Base-by-base conservation (phyloP, 1,140 invertebrate genomes). In the Hylaeus anthracinus region DNA sequence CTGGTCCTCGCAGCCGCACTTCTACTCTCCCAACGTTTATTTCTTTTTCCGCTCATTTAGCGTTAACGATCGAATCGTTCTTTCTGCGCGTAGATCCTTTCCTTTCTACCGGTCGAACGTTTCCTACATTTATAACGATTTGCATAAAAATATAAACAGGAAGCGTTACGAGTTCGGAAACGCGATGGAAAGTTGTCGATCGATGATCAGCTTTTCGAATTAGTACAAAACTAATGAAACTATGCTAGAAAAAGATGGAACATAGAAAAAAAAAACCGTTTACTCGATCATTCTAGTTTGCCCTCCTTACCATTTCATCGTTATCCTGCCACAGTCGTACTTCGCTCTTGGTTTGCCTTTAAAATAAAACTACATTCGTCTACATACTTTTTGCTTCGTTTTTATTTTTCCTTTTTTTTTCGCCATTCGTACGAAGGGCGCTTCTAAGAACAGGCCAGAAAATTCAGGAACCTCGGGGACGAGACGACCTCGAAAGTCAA, bases 401-500 rank as follows among this genome's bases (percentile, higher is more conserved):
- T 64, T 12, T 3, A 0, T 41, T 43, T 15, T 15, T 64, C 15
- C 1, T n/a, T 14, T 15, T n/a, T 51, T 2, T 51, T 51, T 51
- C 6, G 6, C 10, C 51, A 2, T 51, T 10, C 51, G 51, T 9
- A 51, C 10, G 2, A 51, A 51, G 8, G 51, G 51, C 10, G 51
- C 9, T 10, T 51, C 14, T 10, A 26, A 26, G n/a, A 51, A 14
- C 48, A 48, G n/a, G 10, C 5, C 6, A 10, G 3, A 76, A 45
- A 14, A 39, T 65, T 3, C 1, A 51, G 39, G 3, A 53, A 55
- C 2, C 9, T 55, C 5, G 43, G 41, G 15, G 15, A 53, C 41
- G 5, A 2, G 15, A 10, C 41, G 77, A 79, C 69, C 70, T 51
- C 9, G n/a, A 79, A 79, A 56, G 5, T 12, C 39, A 63, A 5